These are phyloP conservation scores for Drosophila lini DNA, from an alignment of 1,140 invertebrate genomes.

Conservation along the genomic window DNA sequence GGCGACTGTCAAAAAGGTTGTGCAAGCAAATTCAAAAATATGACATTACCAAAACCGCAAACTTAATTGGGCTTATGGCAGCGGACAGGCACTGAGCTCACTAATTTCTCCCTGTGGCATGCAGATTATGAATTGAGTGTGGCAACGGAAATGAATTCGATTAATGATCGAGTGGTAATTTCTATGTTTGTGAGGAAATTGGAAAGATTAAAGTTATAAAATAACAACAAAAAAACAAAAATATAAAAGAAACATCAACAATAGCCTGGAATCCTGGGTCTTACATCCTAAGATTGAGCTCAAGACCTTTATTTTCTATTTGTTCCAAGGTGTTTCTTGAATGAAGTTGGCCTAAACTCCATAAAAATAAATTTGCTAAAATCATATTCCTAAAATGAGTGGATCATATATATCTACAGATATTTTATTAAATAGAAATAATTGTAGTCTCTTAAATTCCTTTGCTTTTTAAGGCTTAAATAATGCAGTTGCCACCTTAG, in stretches of 20 bases:
- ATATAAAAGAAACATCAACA: too few species aligned
- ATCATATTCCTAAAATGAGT: too few species aligned
- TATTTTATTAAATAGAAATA: too few species aligned
- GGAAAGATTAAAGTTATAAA: background rate
- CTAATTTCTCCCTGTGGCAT: slow-evolving; percentile 22
- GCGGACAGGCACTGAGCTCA: slow-evolving; percentile 20
- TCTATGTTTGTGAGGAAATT: background rate
- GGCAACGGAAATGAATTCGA: slow-evolving; percentile 9
- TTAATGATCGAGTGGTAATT: slow-evolving; percentile 2
- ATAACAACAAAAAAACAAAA: background rate
- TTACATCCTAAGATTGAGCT: too few species aligned
- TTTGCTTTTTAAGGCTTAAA: background rate
- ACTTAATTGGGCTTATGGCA: slow-evolving; percentile 37
- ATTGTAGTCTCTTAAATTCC: too few species aligned
- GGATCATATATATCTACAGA: too few species aligned
- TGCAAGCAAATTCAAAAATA: slow-evolving; percentile 40
- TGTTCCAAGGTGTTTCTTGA: too few species aligned
- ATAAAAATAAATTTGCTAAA: too few species aligned
- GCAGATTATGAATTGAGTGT: slow-evolving; percentile 23
- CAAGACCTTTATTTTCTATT: too few species aligned
- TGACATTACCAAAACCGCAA: slow-evolving; percentile 38
- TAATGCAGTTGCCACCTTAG: background rate
- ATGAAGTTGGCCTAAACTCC: too few species aligned
- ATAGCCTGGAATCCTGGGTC: too few species aligned
- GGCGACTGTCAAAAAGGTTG: slow-evolving; percentile 55